Evolutionary conservation across 2,113 vertebrate species (phyloP).

Genomic region (western clawed frog (Xenopus tropicalis)): UCB_Xtro_10.0 CM004445.2:54885001-54885500

Average conservation of each 20-base stretch:
- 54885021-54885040: conserved; percentile 58
- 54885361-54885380: neutral
- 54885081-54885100: conserved; percentile 58
- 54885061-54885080: conserved; percentile 58
- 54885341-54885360: neutral
- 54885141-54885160: conserved; percentile 47
- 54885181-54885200: neutral
- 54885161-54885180: conserved; percentile 48
- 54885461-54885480: conserved; percentile 58
- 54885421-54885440: conserved; percentile 57
- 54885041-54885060: conserved; percentile 55
- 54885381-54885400: conserved; percentile 4
- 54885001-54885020: conserved; percentile 63
- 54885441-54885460: conserved; percentile 49
- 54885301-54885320: neutral
- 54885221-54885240: neutral
- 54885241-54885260: neutral
- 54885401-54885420: conserved; percentile 50
- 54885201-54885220: conserved; percentile 5
- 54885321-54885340: conserved; percentile 23
- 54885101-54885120: conserved; percentile 43
- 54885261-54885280: neutral
- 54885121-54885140: conserved; percentile 33
- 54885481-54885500: conserved; percentile 71
- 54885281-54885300: neutral